A percentile compares a stretch with the other conserved stretches of the same genome.
Evolutionary conservation across 2,113 vertebrate genomes (phyloP).

Genomic region (Caranx ignobilis): DNA sequence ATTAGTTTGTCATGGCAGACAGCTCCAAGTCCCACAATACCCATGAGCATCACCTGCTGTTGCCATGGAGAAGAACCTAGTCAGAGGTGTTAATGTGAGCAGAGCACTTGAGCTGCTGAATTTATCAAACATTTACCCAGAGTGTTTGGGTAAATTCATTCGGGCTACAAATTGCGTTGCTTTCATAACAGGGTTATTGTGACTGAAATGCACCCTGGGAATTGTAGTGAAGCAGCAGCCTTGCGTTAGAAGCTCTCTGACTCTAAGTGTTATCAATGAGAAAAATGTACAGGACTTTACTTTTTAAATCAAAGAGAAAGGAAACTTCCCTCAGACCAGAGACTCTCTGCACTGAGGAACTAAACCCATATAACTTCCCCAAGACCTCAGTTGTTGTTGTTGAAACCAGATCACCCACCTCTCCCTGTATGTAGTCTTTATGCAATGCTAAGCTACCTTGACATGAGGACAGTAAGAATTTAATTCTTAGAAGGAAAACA

Average conservation of each 20-base stretch:
- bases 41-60: too few relatives aligned
- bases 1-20: too few relatives aligned
- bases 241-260: too few relatives aligned
- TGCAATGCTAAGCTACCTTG: background rate
- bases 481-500: background rate
- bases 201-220: too few relatives aligned
- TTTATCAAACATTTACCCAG: background rate
- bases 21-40: too few relatives aligned
- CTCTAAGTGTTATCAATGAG: background rate
- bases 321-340: background rate
- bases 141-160: background rate
- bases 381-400: background rate
- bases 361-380: background rate
- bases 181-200: too few relatives aligned
- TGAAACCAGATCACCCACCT: background rate
- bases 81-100: too few relatives aligned
- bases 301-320: background rate
- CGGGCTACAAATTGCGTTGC: too few relatives aligned
- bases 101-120: background rate
- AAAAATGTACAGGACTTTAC: background rate
- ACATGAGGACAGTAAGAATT: background rate
- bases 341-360: background rate
- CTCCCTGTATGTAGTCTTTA: background rate
- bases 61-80: too few relatives aligned
- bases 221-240: too few relatives aligned